A percentile compares a stretch with the other conserved stretches of the same genome.
Conservation (phyloP, 2,113 vertebrate genomes). For the Pachyramphus minor region DNA sequence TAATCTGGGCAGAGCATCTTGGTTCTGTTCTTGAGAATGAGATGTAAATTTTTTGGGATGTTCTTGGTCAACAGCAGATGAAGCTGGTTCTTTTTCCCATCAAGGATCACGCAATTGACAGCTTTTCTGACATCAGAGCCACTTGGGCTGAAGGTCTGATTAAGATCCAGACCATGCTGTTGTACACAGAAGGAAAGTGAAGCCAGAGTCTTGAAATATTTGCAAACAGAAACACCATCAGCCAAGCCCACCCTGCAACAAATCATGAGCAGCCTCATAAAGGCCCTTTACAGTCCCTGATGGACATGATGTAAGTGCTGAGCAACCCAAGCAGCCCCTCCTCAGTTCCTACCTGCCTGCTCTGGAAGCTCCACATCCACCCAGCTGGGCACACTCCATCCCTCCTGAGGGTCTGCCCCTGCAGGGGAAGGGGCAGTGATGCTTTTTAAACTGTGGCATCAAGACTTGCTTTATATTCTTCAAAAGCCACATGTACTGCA, state of each 20-base stretch:
- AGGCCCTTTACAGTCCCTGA: neutral
- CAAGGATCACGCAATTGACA: accelerated
- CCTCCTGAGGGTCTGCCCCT: neutral
- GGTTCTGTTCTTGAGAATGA: neutral
- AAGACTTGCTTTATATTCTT: neutral
- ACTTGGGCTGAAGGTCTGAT: neutral
- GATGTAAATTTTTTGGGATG: neutral
- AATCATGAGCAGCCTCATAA: constrained; percentile 8
- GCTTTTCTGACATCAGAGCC: neutral
- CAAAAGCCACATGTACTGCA: neutral
- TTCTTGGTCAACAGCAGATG: neutral
- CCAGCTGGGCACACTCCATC: neutral
- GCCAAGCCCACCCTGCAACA: constrained; percentile 25
- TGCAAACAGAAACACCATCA: neutral
- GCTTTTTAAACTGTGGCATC: neutral
- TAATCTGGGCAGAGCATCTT: neutral
- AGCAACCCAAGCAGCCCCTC: neutral
- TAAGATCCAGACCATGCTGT: neutral
- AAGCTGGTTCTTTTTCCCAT: neutral
- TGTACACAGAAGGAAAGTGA: neutral
- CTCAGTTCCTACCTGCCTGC: neutral
- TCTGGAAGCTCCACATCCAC: neutral
- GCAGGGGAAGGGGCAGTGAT: neutral
- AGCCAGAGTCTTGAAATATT: neutral
- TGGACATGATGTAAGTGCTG: constrained; percentile 4